Evolutionary conservation across 2,888 invertebrate genomes (phyloP).

Genomic region (Pandemis heparana): DNA sequence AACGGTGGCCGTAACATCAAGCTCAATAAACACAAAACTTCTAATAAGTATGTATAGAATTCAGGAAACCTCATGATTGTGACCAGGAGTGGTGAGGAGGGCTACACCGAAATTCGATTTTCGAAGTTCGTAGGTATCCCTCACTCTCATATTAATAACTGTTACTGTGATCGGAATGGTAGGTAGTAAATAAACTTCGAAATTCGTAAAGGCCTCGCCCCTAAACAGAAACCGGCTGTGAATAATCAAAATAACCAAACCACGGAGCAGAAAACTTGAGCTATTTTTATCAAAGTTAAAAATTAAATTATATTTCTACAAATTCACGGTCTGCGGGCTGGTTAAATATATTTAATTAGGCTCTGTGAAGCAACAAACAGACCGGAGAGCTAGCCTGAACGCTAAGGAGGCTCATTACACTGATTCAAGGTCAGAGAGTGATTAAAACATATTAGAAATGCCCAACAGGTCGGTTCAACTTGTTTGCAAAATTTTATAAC

Average conservation of each 20-base stretch:
- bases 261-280: constrained; percentile 4
- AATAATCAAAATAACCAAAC: background rate
- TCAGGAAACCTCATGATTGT: no score
- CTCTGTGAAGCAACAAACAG: constrained; percentile 60
- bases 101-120: no score
- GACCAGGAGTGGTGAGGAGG: no score
- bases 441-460: background rate
- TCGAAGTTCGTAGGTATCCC: no score
- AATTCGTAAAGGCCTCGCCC: background rate
- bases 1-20: no score
- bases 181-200: background rate
- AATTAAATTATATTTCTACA: constrained; percentile 41
- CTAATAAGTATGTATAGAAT: no score
- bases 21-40: no score
- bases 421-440: constrained; percentile 43
- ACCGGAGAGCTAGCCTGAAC: constrained; percentile 54
- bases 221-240: background rate
- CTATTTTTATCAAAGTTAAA: background rate
- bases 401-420: constrained; percentile 49
- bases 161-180: no score
- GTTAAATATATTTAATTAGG: constrained; percentile 60
- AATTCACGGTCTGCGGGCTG: constrained; percentile 57
- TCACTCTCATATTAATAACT: no score
- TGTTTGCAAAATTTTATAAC: background rate
- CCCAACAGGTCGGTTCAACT: background rate